Evolutionary conservation across 2,797 vertebrate genomes (phyloP), one percentile per base, ranked within the genome.

Genomic region (Sebastes minor): DNA sequence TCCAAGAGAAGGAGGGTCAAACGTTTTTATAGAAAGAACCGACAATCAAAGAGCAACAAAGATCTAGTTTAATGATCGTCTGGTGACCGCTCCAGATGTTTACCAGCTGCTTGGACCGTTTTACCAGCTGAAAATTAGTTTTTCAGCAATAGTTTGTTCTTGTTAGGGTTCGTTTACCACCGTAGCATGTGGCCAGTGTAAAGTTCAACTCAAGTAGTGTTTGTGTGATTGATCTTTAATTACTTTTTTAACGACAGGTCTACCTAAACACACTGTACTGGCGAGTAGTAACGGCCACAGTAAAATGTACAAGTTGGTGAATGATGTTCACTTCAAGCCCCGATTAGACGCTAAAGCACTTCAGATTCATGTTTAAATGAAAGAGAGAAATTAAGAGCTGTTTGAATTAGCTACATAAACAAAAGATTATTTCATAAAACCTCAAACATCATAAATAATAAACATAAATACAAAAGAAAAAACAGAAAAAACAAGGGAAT

Each of bases 371-470:
- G n/a, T 53, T 75, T 22, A 16, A 62, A 14, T 55, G 32, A 75
- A 49, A 64, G 3, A 52, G 6, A 66, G 25, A 22, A 12, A 62
- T 20, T 60, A 46, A 60, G 25, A 60, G 38, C 35, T 4, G 69
- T 71, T n/a, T 55, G 16, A 53, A 72, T 63, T 25, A 62, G 70
- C 49, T 74, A 83, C 22, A 35, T 6, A 30, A 69, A 30, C 16
- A 76, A 14, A 22, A 20, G 23, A 60, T 7, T 38, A 3, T 72
- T 69, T 60, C 80, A 80, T 61, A 77, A 90, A 86, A 86, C 71
- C 65, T 83, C 76, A 88, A 86, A 88, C 74, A 85, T 78, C 55
- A 65, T 87, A 75, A 82, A 88, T 83, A 88, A 81, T 38, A 67
- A 59, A 78, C 68, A 78, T 74, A 63, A 65, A 74, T 78, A 59